Evolutionary conservation across 2,888 invertebrate species (phyloP), one percentile per base, ranked within the genome.

Genomic region (Orthonevra nobilis): DNA sequence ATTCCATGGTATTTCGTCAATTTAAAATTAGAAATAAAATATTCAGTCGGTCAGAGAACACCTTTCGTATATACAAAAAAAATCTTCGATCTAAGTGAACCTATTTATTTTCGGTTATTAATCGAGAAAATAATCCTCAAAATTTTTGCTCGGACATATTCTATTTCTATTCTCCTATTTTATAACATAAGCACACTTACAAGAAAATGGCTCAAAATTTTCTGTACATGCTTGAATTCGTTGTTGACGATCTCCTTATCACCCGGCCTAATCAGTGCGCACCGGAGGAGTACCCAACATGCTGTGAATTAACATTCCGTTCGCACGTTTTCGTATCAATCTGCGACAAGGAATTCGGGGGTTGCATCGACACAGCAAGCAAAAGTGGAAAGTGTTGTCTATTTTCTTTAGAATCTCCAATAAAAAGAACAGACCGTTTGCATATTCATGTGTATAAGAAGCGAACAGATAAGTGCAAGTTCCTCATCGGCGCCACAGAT

Each of bases 261-360:
- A 86, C 86, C 1, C 83, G 84, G 7, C 86, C 87, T 56, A 88
- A 89, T 74, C 68, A 84, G 20, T 88, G 88, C 75, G 89, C 88
- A n/a, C 89, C 89, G 3, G 88, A 87, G 26, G 88, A 89, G 56
- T 88, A 87, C 77, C 88, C 88, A 0, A 86, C 86, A 4, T 88
- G 88, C 81, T 86, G 86, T 26, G 88, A 89, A 79, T 52, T 88
- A 28, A 83, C 86, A 2, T 88, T 89, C 79, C 86, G 87, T 0
- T 86, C 87, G 2, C 85, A 83, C 66, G 86, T 89, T 0, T 87
- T 85, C 61, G 82, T 88, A 1, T 85, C 82, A 2, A 84, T 88
- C 50, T 88, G 87, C 77, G 87, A 88, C 79, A 84, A 85, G 2
- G 87, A 88, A 77, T 86, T 85, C 46, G 87, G 87, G 5, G 46